phyloP scores from a whole-genome alignment of 2,797 vertebrate species.

The Acanthurus tractus region DNA sequence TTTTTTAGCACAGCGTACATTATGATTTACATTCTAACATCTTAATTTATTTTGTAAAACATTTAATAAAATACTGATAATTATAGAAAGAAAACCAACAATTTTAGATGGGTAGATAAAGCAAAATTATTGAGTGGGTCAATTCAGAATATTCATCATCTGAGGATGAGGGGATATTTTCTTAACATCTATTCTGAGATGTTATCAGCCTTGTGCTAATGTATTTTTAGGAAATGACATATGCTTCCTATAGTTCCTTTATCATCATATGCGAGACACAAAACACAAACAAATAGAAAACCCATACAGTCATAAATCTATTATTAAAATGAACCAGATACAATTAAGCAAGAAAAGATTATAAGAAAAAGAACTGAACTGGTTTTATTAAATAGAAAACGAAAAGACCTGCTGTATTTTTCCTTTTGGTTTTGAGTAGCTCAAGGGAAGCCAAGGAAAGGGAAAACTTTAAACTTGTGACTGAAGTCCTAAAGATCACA shows the following conservation, averaged over 20 bases:
- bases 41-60: neutral
- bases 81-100: neutral
- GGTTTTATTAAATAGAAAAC: neutral
- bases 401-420: neutral
- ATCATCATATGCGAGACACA: neutral
- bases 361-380: neutral
- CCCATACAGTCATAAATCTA: neutral
- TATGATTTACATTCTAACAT: neutral
- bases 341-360: neutral
- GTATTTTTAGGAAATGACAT: neutral
- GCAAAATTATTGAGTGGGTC: neutral
- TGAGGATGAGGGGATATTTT: neutral
- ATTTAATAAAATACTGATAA: neutral
- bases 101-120: neutral
- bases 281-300: neutral
- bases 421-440: neutral
- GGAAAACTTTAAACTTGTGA: constrained; percentile 38
- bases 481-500: constrained; percentile 57
- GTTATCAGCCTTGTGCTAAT: neutral
- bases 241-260: neutral
- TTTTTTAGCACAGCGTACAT: constrained; percentile 25
- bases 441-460: constrained; percentile 19
- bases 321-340: neutral
- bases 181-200: neutral
- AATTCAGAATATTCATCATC: neutral